These are phyloP conservation scores for Anolis sagrei DNA, from an alignment of 2,113 vertebrate species.

Conservation along the genomic window DNA sequence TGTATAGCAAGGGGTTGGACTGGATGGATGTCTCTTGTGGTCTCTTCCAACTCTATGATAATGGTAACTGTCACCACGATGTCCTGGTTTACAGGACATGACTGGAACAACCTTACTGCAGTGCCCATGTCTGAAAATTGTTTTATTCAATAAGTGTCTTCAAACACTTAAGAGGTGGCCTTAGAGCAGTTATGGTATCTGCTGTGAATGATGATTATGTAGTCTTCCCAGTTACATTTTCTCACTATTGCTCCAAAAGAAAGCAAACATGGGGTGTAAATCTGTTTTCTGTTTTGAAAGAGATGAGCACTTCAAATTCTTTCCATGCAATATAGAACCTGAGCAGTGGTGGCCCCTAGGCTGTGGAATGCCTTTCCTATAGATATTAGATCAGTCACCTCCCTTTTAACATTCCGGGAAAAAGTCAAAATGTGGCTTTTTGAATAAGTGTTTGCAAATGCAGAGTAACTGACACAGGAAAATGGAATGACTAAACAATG, in stretches of 20 bases:
- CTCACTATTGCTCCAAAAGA: too few species aligned
- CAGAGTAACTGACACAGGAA: too few species aligned
- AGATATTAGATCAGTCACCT: too few species aligned
- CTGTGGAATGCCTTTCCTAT: too few species aligned
- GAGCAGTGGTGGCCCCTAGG: background rate
- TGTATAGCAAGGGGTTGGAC: too few species aligned
- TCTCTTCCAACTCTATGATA: background rate
- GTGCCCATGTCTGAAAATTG: background rate
- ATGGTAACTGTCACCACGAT: background rate
- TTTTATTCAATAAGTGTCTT: background rate
- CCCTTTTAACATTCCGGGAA: too few species aligned
- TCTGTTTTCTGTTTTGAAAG: too few species aligned
- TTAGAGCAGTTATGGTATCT: background rate
- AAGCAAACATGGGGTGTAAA: too few species aligned
- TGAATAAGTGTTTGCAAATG: too few species aligned
- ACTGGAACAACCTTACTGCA: background rate
- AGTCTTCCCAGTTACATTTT: background rate
- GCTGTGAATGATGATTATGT: background rate
- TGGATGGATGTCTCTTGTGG: too few species aligned
- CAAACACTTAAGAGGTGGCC: background rate
- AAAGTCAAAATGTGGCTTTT: too few species aligned
- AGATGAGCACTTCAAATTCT: background rate
- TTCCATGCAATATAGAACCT: background rate
- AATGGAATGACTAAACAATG: too few species aligned
- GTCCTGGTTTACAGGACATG: background rate